Percentiles rank a stretch among this genome's conserved stretches.
Evolutionary conservation across 2,797 vertebrate genomes (phyloP).

Genomic region (Lates japonicus): DNA sequence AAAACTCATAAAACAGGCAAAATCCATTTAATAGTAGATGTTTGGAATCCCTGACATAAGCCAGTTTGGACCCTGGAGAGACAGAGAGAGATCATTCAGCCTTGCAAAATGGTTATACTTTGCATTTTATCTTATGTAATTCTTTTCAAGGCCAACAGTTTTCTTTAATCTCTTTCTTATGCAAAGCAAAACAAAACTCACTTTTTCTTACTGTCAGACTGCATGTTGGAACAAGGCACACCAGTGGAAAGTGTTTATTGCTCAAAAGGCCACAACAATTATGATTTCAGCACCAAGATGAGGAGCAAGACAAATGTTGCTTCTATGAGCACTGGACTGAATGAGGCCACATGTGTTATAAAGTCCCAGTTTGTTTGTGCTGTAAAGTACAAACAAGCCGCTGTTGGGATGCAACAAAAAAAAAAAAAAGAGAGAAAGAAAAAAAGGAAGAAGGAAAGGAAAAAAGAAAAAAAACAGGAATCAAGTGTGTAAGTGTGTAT

Average conservation of each 20-base stretch:
- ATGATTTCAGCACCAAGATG: constrained; percentile 41
- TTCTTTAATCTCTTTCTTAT: constrained; percentile 47
- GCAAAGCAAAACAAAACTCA: constrained; percentile 39
- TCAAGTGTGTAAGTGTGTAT: constrained; percentile 33
- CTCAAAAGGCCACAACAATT: constrained; percentile 62
- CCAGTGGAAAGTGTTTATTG: constrained; percentile 50
- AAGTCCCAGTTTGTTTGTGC: constrained; percentile 71
- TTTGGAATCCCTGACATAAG: constrained; percentile 47
- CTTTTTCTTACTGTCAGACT: constrained; percentile 12
- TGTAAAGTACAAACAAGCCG: constrained; percentile 65
- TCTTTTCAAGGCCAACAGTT: constrained; percentile 35
- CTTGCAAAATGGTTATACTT: constrained; percentile 29
- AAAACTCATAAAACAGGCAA: constrained; percentile 29
- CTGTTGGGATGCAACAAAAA: constrained; percentile 23
- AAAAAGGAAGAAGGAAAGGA: constrained; percentile 16
- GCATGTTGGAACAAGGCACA: constrained; percentile 40
- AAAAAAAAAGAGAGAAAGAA: constrained; percentile 7
- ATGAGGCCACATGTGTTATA: constrained; percentile 74
- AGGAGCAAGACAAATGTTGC: constrained; percentile 65
- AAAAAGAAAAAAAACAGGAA: constrained; percentile 20
- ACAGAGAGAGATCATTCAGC: constrained; percentile 24
- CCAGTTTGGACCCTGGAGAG: constrained; percentile 7
- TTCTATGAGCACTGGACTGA: constrained; percentile 67
- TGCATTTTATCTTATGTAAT: constrained; percentile 43
- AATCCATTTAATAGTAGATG: constrained; percentile 39